Base-by-base conservation (phyloP, 2,888 invertebrate genomes). In the Xestobium rufovillosum region DNA sequence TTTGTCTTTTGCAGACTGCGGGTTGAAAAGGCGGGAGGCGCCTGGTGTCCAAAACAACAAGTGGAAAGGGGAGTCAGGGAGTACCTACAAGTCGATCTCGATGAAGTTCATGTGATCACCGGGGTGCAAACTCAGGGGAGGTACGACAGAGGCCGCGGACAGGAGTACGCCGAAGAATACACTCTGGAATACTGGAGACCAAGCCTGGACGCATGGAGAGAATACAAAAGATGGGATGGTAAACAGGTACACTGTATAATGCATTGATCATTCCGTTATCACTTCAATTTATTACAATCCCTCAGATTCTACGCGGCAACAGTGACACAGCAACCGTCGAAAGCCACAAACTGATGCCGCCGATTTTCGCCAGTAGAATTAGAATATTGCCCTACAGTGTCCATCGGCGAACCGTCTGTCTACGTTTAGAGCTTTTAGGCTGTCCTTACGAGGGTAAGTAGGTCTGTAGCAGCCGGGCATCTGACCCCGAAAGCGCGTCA, bases 41-140 rank as follows among this genome's bases (percentile, higher is more conserved):
- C 81, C 1, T 85, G 85, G 85, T 85, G 85, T 60, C 84, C 84
- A 2, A 74, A 75, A 51, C 71, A 71, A 42, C 76, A 75, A 56
- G 75, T 83, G 44, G 74, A 76, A 49, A 64, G 66, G 31, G 77
- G 74, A 6, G 71, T 76, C 14, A 69, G 76, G 26, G 85, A 85
- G 60, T 84, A 76, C 68, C 68, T 76, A 14, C 71, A 75, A 55
- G 73, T 83, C 31, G 77, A 80, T 52, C 67, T 84, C 38, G 68
- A 67, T 3, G 65, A 65, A 17, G 68, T 76, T 34, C 73, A 75
- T 57, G 71, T 81, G 43, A 68, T 86, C 48, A 81, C 80, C 4
- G 78, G 76, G 31, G 73, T 86, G 25, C 80, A 83, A 57, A 82
- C 83, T 3, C 85, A 86, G 61, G 85, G 85, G n/a, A 71, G 85